These are phyloP conservation scores for Monoplex corrugatus DNA, from an alignment of 2,888 invertebrate genomes.

Conservation along the genomic window DNA sequence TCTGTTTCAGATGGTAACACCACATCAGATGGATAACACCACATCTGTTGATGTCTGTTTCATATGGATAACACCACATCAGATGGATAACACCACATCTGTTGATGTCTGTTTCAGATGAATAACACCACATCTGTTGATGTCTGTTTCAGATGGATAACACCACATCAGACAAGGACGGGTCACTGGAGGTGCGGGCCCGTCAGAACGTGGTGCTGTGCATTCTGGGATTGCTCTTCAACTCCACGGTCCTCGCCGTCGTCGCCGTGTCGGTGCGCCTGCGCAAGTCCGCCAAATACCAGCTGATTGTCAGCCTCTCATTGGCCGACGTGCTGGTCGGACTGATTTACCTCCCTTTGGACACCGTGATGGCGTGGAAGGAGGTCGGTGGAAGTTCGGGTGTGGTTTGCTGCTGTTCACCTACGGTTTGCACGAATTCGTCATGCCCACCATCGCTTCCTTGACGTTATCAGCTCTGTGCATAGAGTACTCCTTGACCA, in stretches of 20 bases:
- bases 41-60: too few relatives aligned
- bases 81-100: neutral
- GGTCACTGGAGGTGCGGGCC: slow-evolving; percentile 28
- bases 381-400: slow-evolving; percentile 31
- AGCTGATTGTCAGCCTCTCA: slow-evolving; percentile 55
- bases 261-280: slow-evolving; percentile 48
- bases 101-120: too few relatives aligned
- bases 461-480: slow-evolving; percentile 43
- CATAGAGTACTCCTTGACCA: slow-evolving; percentile 34
- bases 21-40: too few relatives aligned
- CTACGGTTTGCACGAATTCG: slow-evolving; percentile 48
- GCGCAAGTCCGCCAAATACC: slow-evolving; percentile 54
- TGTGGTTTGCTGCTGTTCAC: slow-evolving; percentile 40
- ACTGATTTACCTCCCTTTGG: slow-evolving; percentile 48
- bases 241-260: slow-evolving; percentile 47
- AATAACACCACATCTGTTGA: neutral
- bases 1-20: too few relatives aligned
- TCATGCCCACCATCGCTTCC: slow-evolving; percentile 39
- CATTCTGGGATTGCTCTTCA: slow-evolving; percentile 51
- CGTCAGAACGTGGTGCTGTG: slow-evolving; percentile 48
- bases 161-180: too few relatives aligned
- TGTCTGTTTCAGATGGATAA: neutral
- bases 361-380: slow-evolving; percentile 47
- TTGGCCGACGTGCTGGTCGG: slow-evolving; percentile 53
- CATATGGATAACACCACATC: too few relatives aligned